phyloP scores from a whole-genome alignment of 1,140 invertebrate genomes.

The Liolophura sinensis region DNA sequence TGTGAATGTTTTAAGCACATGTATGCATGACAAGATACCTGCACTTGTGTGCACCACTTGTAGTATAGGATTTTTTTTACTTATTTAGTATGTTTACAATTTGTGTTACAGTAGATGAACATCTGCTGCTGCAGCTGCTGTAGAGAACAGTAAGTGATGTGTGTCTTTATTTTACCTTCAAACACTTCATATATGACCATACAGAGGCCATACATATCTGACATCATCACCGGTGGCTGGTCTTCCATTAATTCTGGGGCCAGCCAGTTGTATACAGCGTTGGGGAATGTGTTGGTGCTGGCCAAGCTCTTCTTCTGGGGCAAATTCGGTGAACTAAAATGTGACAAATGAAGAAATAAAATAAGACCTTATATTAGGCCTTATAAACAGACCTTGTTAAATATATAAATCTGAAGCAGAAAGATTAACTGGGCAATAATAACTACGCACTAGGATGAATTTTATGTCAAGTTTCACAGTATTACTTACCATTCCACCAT shows the following conservation, averaged over 20 bases:
- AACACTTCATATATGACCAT: slow-evolving; percentile 60
- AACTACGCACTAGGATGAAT: background rate
- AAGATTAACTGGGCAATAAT: background rate
- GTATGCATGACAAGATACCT: no score
- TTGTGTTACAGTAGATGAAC: no score
- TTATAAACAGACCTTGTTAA: background rate
- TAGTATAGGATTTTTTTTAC: no score
- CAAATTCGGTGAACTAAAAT: slow-evolving; percentile 11
- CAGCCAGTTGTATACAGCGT: slow-evolving; percentile 57
- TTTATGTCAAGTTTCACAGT: background rate
- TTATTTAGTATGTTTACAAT: no score
- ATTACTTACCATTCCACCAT: slow-evolving; percentile 48
- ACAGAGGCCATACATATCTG: slow-evolving; percentile 60
- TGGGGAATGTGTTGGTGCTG: slow-evolving; percentile 24
- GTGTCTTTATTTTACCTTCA: slow-evolving; percentile 16
- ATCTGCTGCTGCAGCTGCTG: no score
- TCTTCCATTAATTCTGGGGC: slow-evolving; percentile 58
- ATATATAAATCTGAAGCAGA: no score
- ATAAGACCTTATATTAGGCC: slow-evolving; percentile 16
- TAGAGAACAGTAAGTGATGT: no score
- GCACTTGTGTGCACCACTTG: no score
- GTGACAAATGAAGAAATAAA: slow-evolving; percentile 19
- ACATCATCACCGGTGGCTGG: slow-evolving; percentile 38
- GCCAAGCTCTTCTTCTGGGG: slow-evolving; percentile 15
- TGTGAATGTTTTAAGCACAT: no score